Evolutionary conservation across 2,888 invertebrate genomes (phyloP).

Genomic region (Aphidoletes aphidimyza): DNA sequence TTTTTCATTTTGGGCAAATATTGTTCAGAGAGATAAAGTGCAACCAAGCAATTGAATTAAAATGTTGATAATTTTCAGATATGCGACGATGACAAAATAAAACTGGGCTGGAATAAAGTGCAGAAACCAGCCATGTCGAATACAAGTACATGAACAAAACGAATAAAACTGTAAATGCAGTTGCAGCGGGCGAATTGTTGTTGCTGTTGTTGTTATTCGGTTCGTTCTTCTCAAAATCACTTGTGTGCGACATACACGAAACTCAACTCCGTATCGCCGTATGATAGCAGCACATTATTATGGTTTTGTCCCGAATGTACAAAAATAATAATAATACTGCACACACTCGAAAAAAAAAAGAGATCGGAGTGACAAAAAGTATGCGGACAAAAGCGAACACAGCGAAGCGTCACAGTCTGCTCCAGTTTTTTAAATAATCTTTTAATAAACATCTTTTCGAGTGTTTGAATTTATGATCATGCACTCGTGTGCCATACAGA

Average conservation of each 20-base stretch:
- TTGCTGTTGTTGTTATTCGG: background rate
- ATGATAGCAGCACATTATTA: constrained; percentile 44
- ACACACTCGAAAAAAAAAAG: background rate
- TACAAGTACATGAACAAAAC: background rate
- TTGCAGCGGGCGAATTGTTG: background rate
- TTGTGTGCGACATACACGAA: background rate
- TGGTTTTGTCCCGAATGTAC: constrained; percentile 46
- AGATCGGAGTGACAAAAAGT: background rate
- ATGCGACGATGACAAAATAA: background rate
- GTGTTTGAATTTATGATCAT: constrained; percentile 54
- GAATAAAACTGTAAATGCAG: background rate
- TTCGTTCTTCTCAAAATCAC: background rate
- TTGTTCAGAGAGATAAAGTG: constrained; percentile 1
- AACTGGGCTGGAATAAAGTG: background rate
- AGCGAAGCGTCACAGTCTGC: constrained; percentile 50
- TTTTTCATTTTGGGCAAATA: constrained; percentile 11
- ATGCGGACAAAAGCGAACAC: constrained; percentile 44
- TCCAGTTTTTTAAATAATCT: constrained; percentile 53
- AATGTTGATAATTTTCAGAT: constrained; percentile 38
- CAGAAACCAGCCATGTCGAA: background rate
- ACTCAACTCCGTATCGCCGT: constrained; percentile 27
- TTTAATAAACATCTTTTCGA: constrained; percentile 53
- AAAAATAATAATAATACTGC: background rate
- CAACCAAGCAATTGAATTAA: constrained; percentile 26
- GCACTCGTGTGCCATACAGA: constrained; percentile 25